A percentile compares a stretch with the other conserved stretches of the same genome.
These are phyloP conservation scores for Moxostoma hubbsi DNA, from an alignment of 2,797 vertebrate genomes.

Conservation along the genomic window DNA sequence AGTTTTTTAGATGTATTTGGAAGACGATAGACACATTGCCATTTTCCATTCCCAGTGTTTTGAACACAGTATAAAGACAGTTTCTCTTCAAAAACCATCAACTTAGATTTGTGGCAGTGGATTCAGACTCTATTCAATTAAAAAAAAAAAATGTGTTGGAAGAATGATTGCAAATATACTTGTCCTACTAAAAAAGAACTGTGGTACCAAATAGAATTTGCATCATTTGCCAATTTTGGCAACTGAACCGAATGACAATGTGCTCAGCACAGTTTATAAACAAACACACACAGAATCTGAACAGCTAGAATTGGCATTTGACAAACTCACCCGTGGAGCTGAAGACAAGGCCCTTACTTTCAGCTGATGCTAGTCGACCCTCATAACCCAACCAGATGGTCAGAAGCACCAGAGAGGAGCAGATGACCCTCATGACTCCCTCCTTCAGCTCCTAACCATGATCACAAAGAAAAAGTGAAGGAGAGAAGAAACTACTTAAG, in stretches of 20 bases:
- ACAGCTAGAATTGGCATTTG: constrained; percentile 10
- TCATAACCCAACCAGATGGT: constrained; percentile 70
- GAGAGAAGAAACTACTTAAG: constrained; percentile 9
- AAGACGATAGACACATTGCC: neutral
- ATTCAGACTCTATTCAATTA: neutral
- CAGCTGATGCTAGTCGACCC: constrained; percentile 60
- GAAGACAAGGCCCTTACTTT: constrained; percentile 68
- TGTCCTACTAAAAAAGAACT: too few species aligned
- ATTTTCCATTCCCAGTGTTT: neutral
- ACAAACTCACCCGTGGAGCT: constrained; percentile 6
- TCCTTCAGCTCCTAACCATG: constrained; percentile 61
- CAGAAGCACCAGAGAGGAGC: constrained; percentile 72
- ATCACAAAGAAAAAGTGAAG: constrained; percentile 19
- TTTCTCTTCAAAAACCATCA: neutral
- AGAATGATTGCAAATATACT: too few species aligned
- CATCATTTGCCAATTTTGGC: neutral
- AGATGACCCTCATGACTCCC: constrained; percentile 75
- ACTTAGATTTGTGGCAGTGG: neutral
- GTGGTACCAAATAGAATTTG: too few species aligned
- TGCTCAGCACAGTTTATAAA: too few species aligned
- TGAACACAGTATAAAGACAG: neutral
- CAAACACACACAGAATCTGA: neutral
- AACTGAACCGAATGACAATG: neutral
- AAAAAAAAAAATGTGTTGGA: too few species aligned
- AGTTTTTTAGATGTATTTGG: neutral